Evolutionary conservation across 2,113 vertebrate species (phyloP).

Genomic region (Caloenas nicobarica): DNA sequence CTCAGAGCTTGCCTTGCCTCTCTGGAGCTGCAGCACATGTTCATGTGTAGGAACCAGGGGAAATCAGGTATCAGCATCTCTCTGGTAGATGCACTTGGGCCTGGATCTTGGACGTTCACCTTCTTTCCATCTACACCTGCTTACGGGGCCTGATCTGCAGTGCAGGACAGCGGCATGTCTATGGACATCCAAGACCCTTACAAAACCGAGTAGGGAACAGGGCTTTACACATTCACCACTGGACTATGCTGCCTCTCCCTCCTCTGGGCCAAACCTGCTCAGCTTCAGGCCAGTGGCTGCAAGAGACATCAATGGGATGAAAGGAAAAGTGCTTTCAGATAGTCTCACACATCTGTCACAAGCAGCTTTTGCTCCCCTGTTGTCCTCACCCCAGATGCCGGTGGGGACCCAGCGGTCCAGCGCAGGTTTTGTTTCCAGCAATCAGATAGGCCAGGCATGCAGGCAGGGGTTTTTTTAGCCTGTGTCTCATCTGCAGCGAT

Average conservation of each 20-base stretch:
- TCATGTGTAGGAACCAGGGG: background rate
- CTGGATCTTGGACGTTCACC: background rate
- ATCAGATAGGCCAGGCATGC: background rate
- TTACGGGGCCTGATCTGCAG: background rate
- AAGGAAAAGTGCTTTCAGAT: background rate
- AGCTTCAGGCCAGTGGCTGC: background rate
- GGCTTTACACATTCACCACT: rapidly evolving
- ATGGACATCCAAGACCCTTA: background rate
- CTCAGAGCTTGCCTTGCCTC: background rate
- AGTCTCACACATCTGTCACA: background rate
- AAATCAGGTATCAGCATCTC: background rate
- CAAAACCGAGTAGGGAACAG: background rate
- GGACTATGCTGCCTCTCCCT: background rate
- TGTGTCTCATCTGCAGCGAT: background rate
- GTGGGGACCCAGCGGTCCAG: background rate
- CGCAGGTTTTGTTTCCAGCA: background rate
- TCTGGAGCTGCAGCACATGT: background rate
- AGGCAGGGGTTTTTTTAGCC: background rate
- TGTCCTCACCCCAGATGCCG: background rate
- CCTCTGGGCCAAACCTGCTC: background rate
- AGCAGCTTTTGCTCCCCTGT: background rate
- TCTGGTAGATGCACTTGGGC: background rate
- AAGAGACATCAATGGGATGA: background rate
- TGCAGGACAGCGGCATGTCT: rapidly evolving
- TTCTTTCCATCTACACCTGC: background rate